A percentile compares a stretch with the other conserved stretches of the same genome.
Conservation (phyloP, 2,888 invertebrate genomes). For the Cremastobaeus sp. region DNA sequence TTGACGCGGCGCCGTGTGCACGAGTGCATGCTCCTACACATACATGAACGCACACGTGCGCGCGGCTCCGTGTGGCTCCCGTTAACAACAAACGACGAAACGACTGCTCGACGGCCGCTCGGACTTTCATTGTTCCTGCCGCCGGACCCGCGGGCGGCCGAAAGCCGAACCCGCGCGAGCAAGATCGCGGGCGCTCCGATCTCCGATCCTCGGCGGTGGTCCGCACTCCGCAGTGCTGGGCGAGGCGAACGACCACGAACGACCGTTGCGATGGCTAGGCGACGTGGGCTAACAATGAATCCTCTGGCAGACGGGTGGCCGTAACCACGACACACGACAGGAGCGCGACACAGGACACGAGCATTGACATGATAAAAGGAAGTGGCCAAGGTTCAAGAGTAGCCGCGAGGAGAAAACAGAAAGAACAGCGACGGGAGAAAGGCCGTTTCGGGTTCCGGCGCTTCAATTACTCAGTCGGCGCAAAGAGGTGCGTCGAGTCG, state of each 20-base stretch:
- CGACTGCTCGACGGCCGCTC: slow-evolving; percentile 40
- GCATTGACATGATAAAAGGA: slow-evolving; percentile 40
- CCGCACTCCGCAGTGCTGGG: too few species aligned
- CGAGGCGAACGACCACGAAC: too few species aligned
- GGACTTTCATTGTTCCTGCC: slow-evolving; percentile 52
- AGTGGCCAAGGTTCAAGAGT: slow-evolving; percentile 33
- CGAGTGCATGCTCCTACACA: slow-evolving; percentile 30
- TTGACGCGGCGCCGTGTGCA: slow-evolving; percentile 33
- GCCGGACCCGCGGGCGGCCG: slow-evolving; percentile 4
- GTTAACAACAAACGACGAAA: slow-evolving; percentile 62
- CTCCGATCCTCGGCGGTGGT: neutral
- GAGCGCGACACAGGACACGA: slow-evolving; percentile 5
- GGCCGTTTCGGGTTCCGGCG: slow-evolving; percentile 22
- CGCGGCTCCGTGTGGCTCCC: slow-evolving; percentile 52
- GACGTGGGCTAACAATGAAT: slow-evolving; percentile 21
- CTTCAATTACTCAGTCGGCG: slow-evolving; percentile 19
- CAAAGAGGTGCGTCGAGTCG: slow-evolving; percentile 13
- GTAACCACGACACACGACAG: too few species aligned
- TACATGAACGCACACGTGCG: slow-evolving; percentile 41
- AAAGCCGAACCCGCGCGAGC: neutral
- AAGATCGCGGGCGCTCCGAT: neutral
- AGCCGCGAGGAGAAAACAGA: slow-evolving; percentile 2
- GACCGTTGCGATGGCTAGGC: slow-evolving; percentile 9
- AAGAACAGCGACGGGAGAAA: slow-evolving; percentile 23
- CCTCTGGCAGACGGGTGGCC: slow-evolving; percentile 9